A percentile compares a stretch with the other conserved stretches of the same genome.
These are phyloP conservation scores for Myotis lucifugus DNA, from an alignment of 2,113 vertebrate species.

Conservation along the genomic window DNA sequence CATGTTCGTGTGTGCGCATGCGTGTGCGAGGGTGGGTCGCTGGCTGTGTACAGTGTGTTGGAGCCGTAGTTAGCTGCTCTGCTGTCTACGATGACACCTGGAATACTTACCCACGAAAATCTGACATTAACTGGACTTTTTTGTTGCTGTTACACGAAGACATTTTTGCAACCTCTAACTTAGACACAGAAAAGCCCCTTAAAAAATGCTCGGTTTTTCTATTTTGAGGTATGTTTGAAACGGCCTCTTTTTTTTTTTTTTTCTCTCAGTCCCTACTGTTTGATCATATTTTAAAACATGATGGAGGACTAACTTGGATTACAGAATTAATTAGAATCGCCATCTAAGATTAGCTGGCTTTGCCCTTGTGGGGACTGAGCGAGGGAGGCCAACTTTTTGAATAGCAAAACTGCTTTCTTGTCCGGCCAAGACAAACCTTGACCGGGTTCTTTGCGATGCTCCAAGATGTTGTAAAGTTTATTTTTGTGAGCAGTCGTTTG, in stretches of 20 bases:
- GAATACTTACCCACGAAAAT: slow-evolving; percentile 68
- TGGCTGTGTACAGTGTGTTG: background rate
- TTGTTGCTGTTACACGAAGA: slow-evolving; percentile 62
- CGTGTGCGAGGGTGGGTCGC: background rate
- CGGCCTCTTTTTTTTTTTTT: slow-evolving; percentile 43
- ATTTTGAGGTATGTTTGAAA: slow-evolving; percentile 61
- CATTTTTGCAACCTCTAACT: slow-evolving; percentile 1
- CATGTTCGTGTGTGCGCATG: slow-evolving; percentile 44
- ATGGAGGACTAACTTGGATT: slow-evolving; percentile 49
- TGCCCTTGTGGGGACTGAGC: slow-evolving; percentile 58
- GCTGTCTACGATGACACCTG: slow-evolving; percentile 77
- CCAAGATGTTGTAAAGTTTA: slow-evolving; percentile 69
- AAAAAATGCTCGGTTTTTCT: slow-evolving; percentile 36
- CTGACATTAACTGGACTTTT: slow-evolving; percentile 59
- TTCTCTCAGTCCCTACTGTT: slow-evolving; percentile 51
- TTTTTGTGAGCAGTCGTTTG: slow-evolving; percentile 65
- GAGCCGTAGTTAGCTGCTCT: slow-evolving; percentile 62
- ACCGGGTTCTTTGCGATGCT: slow-evolving; percentile 62
- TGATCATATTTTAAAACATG: slow-evolving; percentile 51
- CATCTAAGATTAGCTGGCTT: slow-evolving; percentile 71
- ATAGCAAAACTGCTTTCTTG: slow-evolving; percentile 76
- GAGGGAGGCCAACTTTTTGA: slow-evolving; percentile 70
- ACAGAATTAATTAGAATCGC: slow-evolving; percentile 65
- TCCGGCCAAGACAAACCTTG: slow-evolving; percentile 65
- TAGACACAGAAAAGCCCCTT: slow-evolving; percentile 81